A percentile compares a stretch with the other conserved stretches of the same genome.
phyloP scores from a whole-genome alignment of 2,113 vertebrate genomes.

The Dipodomys spectabilis region DNA sequence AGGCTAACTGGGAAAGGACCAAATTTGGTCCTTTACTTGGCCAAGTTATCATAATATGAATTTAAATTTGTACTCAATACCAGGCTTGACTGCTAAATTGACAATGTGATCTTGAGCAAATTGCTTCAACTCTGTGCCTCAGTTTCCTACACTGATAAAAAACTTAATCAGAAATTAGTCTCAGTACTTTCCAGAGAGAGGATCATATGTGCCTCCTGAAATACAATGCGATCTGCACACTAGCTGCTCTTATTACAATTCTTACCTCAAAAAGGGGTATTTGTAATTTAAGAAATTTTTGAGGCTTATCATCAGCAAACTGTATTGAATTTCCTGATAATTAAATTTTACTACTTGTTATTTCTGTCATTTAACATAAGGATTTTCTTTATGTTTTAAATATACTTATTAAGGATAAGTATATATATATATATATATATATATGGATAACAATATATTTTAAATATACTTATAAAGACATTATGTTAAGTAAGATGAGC shows the following conservation, averaged over 20 bases:
- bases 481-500: neutral
- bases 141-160: conserved; percentile 25
- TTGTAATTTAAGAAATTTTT: conserved; percentile 20
- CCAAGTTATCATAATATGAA: neutral
- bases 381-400: neutral
- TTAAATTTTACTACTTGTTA: neutral
- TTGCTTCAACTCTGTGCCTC: neutral
- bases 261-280: neutral
- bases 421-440: no score
- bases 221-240: neutral
- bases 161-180: neutral
- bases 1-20: no score
- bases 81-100: neutral
- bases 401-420: no score
- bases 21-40: no score
- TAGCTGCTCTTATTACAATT: neutral
- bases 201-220: neutral
- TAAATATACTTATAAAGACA: neutral
- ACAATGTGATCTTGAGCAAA: neutral
- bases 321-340: conserved; percentile 8
- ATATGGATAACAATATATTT: neutral
- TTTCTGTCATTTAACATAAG: conserved; percentile 36
- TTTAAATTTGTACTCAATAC: neutral
- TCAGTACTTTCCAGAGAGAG: neutral
- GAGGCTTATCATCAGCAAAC: neutral